Evolutionary conservation across 2,888 invertebrate genomes (phyloP).

Genomic region (Carabus problematicus): DNA sequence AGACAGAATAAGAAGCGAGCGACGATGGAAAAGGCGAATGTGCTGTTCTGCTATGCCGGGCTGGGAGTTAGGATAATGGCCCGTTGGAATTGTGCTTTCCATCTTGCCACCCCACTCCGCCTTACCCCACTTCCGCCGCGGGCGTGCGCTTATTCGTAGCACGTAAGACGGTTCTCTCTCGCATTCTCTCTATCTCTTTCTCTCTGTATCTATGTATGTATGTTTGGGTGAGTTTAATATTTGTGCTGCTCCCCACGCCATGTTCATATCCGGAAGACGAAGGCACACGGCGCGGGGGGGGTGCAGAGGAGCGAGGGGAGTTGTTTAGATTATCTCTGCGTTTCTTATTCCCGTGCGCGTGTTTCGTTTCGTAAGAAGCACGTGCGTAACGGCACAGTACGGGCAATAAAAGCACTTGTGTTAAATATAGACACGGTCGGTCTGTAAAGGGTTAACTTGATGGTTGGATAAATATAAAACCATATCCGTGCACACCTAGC

Average conservation of each 20-base stretch:
- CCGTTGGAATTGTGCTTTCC: conserved; percentile 76
- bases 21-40: conserved; percentile 52
- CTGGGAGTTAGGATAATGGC: conserved; percentile 73
- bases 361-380: conserved; percentile 26
- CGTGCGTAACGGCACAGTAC: conserved; percentile 37
- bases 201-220: no score
- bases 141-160: conserved; percentile 56
- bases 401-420: conserved; percentile 30
- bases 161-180: conserved; percentile 58
- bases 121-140: conserved; percentile 49
- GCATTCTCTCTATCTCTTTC: neutral
- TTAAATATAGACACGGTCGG: conserved; percentile 29
- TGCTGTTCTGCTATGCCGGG: conserved; percentile 64
- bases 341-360: conserved; percentile 30
- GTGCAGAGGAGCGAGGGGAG: conserved; percentile 18
- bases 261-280: no score
- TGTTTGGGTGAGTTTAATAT: conserved; percentile 19
- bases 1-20: conserved; percentile 46
- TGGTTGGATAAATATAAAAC: conserved; percentile 30
- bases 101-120: conserved; percentile 63
- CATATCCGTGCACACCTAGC: no score
- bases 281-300: conserved; percentile 27
- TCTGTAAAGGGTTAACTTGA: conserved; percentile 12
- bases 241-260: conserved; percentile 39
- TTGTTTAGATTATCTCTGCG: conserved; percentile 41